Conservation (phyloP, 2,888 invertebrate genomes). For the Heliconius hortense region DNA sequence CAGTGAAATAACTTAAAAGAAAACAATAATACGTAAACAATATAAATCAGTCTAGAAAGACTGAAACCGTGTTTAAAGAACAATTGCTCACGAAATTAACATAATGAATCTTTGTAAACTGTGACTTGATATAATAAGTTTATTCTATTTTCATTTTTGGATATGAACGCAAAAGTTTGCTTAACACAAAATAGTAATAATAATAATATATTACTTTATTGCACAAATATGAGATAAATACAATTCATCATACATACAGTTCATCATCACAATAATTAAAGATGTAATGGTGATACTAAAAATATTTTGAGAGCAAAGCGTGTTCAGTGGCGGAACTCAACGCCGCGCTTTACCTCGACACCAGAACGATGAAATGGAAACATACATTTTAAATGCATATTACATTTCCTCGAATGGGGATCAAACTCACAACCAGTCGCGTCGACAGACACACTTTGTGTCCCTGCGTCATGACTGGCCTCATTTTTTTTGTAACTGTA, state of each 20-base stretch:
- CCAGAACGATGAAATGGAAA: background rate
- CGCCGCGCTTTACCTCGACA: background rate
- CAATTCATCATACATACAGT: too few relatives aligned
- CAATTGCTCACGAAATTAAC: background rate
- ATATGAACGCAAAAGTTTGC: background rate
- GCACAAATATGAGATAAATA: too few relatives aligned
- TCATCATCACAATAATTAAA: too few relatives aligned
- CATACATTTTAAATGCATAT: too few relatives aligned
- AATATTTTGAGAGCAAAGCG: too few relatives aligned
- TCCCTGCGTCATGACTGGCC: too few relatives aligned
- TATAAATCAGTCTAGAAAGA: conserved; percentile 6
- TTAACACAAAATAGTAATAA: background rate
- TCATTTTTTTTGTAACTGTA: too few relatives aligned
- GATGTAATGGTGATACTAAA: too few relatives aligned
- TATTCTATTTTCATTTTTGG: background rate
- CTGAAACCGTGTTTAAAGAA: background rate
- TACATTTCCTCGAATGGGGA: background rate
- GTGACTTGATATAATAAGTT: background rate
- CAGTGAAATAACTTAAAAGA: background rate
- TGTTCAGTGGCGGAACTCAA: background rate
- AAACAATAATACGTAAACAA: background rate
- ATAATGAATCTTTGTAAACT: background rate
- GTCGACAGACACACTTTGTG: too few relatives aligned
- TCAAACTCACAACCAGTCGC: too few relatives aligned
- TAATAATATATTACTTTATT: too few relatives aligned